phyloP scores from a whole-genome alignment of 2,797 vertebrate species.

The Spatula clypeata region DNA sequence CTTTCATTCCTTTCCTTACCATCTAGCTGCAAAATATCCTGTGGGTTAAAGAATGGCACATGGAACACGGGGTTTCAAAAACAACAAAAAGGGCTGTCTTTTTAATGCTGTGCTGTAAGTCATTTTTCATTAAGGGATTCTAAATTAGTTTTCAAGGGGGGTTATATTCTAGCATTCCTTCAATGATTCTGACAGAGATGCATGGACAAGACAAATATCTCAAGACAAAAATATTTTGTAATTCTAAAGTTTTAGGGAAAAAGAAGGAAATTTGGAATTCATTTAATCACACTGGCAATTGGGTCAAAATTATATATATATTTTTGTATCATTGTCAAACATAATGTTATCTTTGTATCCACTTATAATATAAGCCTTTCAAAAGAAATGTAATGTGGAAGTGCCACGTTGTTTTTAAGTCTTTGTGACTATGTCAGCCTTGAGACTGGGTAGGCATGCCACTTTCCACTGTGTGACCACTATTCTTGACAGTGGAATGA shows the following conservation, averaged over 20 bases:
- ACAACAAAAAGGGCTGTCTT: not conserved
- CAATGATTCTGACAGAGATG: not conserved
- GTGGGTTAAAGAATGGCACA: not conserved
- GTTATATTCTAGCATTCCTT: not conserved
- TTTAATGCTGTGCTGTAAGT: not conserved
- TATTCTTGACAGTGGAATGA: constrained; percentile 69
- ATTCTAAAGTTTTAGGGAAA: not conserved
- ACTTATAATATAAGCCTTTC: not conserved
- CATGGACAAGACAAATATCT: not conserved
- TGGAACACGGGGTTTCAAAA: not conserved
- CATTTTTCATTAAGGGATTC: not conserved
- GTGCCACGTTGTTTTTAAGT: constrained; percentile 28
- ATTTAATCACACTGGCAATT: not conserved
- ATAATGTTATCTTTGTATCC: not conserved
- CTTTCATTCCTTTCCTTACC: constrained; percentile 2
- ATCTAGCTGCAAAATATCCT: constrained; percentile 28
- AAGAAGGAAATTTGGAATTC: not conserved
- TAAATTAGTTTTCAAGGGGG: not conserved
- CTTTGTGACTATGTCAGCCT: constrained; percentile 25
- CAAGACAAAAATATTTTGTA: not conserved
- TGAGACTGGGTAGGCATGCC: constrained; percentile 50
- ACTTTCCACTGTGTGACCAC: constrained; percentile 61
- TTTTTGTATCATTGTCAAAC: not conserved
- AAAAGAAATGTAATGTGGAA: not conserved
- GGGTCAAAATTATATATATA: not conserved